Base-by-base conservation (phyloP, 35 echinoderm and acorn worm genomes). In the Anneissia japonica region DNA sequence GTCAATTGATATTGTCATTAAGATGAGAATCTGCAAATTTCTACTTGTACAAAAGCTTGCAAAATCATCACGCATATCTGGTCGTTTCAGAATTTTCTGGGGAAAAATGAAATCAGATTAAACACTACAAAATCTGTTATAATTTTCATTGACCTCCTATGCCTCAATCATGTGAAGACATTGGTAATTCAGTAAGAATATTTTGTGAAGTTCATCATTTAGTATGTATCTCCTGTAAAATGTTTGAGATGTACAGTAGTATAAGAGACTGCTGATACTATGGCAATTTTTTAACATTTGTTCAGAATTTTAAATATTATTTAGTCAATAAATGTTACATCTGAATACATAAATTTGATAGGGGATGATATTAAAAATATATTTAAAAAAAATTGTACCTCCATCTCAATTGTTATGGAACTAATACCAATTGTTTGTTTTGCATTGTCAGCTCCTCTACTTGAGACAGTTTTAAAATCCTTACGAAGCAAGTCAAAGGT, bases 391-490 rank as follows among this genome's bases (percentile, higher is more conserved):
- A 30, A 35, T 81, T 35, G 81, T 84, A 94, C 93, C 79, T 84
- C 89, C 45, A 94, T 75, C 73, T 85, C 78, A 14, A 90, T 74
- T 73, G 88, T 84, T 38, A 94, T 79, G 34, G 80, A 86, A 37
- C 88, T 90, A 36, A 94, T 79, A 10, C 93, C 93, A 76, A 94
- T 90, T 46, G 45, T 94, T 35, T 34, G 81, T 72, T 43, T 74
- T 14, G 46, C 26, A 64, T 1, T 64, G 21, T 23, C 21, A 12
- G 7, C 19, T 16, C 9, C 51, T 64, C 51, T 30, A 64, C 40
- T 77, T 21, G 46, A 86, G 34, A 94, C 80, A 81, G 83, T 87
- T 64, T 94, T 94, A 19, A 83, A 90, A 90, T 94, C 93, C 75
- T 94, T 94, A 75, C 84, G 81, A 33, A 94, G 39, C 32, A 94